These are phyloP conservation scores for Xerus inauris DNA, from an alignment of 2,113 vertebrate species.

Conservation along the genomic window DNA sequence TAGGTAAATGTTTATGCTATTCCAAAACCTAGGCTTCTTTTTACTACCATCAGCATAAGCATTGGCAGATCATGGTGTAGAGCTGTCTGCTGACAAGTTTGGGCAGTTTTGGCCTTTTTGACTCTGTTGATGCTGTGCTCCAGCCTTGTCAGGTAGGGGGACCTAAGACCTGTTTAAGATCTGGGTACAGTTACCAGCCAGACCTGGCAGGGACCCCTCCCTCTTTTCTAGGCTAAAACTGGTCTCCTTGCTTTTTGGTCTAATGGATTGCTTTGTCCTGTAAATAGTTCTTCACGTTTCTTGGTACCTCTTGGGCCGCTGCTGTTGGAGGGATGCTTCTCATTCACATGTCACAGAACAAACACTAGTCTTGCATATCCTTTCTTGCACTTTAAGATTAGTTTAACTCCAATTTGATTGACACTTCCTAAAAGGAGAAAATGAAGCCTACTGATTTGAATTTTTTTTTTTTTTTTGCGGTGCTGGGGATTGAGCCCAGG, in stretches of 20 bases:
- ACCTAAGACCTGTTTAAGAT: background rate
- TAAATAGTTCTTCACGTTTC: background rate
- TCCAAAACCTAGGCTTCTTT: background rate
- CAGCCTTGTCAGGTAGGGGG: background rate
- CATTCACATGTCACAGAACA: background rate
- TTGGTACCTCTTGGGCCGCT: background rate
- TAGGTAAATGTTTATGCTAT: background rate
- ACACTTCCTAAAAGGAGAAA: background rate
- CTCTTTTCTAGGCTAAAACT: background rate
- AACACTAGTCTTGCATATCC: background rate
- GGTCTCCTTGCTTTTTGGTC: background rate
- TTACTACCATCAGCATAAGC: rapidly evolving
- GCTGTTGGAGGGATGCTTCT: background rate
- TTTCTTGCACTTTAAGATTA: slow-evolving; percentile 47
- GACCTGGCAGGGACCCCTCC: background rate
- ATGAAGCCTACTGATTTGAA: background rate
- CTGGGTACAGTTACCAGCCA: background rate
- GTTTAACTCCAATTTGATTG: background rate
- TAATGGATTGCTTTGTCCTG: background rate
- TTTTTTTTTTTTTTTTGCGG: background rate
- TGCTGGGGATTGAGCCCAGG: background rate
- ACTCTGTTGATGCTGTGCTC: background rate
- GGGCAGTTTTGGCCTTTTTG: background rate
- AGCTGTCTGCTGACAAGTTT: too few relatives aligned
- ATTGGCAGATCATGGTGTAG: rapidly evolving